A percentile compares a stretch with the other conserved stretches of the same genome.
phyloP scores from a whole-genome alignment of 2,113 vertebrate species.

The Scatophagus argus region DNA sequence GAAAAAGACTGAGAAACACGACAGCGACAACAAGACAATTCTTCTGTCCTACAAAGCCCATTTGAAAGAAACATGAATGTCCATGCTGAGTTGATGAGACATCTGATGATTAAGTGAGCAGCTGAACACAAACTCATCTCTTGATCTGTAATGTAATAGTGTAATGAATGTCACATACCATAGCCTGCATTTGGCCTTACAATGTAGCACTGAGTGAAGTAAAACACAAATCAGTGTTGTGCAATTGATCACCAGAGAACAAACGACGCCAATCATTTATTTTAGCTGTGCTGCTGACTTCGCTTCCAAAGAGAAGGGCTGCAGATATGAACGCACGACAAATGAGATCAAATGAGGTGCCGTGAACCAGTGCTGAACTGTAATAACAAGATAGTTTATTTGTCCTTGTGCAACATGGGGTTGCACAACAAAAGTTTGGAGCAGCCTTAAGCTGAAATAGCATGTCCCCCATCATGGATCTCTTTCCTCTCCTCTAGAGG shows the following conservation, averaged over 20 bases:
- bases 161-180: neutral
- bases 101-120: slow-evolving; percentile 3
- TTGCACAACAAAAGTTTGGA: too few relatives aligned
- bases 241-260: slow-evolving; percentile 35
- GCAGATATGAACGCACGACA: slow-evolving; percentile 7
- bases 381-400: too few relatives aligned
- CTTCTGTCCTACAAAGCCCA: neutral
- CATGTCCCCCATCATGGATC: too few relatives aligned
- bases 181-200: neutral
- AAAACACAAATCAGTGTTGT: slow-evolving; percentile 43
- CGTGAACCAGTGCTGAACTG: slow-evolving; percentile 25
- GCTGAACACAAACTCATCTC: slow-evolving; percentile 3
- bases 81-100: neutral
- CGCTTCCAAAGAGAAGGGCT: slow-evolving; percentile 23
- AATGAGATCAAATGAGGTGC: slow-evolving; percentile 36
- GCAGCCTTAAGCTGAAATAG: too few relatives aligned
- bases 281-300: slow-evolving; percentile 37
- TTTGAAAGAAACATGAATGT: neutral
- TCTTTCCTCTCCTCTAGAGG: too few relatives aligned
- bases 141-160: neutral
- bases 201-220: slow-evolving; percentile 20
- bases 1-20: too few relatives aligned
- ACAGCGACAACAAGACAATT: neutral
- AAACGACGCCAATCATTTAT: slow-evolving; percentile 36
- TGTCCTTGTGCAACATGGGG: too few relatives aligned